A percentile compares a stretch with the other conserved stretches of the same genome.
Evolutionary conservation across 1,140 invertebrate species (phyloP).

Genomic region (Pseudoatta argentina): DNA sequence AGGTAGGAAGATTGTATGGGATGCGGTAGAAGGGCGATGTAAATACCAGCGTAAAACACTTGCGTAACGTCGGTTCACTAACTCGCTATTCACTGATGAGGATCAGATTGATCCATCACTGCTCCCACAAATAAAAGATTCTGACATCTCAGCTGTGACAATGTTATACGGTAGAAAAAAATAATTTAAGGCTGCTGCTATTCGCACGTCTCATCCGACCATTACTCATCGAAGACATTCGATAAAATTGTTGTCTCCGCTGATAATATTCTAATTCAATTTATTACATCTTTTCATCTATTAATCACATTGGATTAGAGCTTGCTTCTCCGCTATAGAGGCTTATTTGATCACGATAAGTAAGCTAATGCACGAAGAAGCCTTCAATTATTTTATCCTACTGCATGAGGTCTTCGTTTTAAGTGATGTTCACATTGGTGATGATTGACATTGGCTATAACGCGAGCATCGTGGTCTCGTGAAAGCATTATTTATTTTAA

Average conservation of each 20-base stretch:
- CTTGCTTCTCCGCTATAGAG: neutral
- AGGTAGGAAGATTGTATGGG: neutral
- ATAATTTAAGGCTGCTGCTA: conserved; percentile 44
- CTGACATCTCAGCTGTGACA: conserved; percentile 26
- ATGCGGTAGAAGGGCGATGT: neutral
- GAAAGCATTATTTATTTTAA: conserved; percentile 69
- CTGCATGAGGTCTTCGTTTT: neutral
- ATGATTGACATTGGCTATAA: neutral
- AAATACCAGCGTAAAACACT: conserved; percentile 22
- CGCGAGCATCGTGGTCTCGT: conserved; percentile 33
- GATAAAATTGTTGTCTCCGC: neutral
- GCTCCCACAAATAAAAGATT: neutral
- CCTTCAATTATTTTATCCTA: conserved; percentile 41
- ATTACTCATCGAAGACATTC: neutral
- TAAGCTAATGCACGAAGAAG: neutral
- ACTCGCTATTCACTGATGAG: conserved; percentile 23
- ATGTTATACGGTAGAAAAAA: conserved; percentile 25
- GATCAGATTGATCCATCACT: conserved; percentile 30
- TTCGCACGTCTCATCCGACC: neutral
- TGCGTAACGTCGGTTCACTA: neutral
- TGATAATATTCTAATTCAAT: neutral
- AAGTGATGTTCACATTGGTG: neutral
- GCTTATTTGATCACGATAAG: neutral
- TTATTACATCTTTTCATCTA: neutral
- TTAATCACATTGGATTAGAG: conserved; percentile 31